Percentiles rank a stretch among this genome's conserved stretches.
These are phyloP conservation scores for Malacosoma neustria DNA, from an alignment of 2,888 invertebrate species.

Conservation along the genomic window DNA sequence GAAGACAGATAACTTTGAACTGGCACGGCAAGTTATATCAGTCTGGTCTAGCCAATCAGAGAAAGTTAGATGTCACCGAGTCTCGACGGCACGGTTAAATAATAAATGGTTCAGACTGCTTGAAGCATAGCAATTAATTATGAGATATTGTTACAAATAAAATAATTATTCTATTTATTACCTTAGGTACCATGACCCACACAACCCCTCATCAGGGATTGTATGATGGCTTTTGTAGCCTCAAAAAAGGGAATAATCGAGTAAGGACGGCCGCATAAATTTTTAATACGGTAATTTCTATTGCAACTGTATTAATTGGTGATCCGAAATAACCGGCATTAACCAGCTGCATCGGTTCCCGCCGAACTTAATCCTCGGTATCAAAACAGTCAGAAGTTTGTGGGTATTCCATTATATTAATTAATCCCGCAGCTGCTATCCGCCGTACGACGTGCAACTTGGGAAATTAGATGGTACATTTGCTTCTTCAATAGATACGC, in stretches of 20 bases:
- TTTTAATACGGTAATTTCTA: no score
- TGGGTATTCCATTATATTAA: constrained; percentile 4
- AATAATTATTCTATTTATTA: no score
- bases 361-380: not conserved
- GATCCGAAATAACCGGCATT: not conserved
- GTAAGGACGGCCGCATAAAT: no score
- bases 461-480: constrained; percentile 10
- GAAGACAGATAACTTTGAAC: not conserved
- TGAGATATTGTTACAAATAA: no score
- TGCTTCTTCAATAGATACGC: not conserved
- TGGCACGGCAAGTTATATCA: not conserved
- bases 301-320: not conserved
- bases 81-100: not conserved
- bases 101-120: not conserved
- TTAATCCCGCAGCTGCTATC: constrained; percentile 6
- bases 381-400: not conserved
- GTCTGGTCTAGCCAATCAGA: not conserved
- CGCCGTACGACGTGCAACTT: constrained; percentile 7
- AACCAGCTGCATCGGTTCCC: not conserved
- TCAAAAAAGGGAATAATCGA: no score
- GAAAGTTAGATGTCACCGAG: not conserved
- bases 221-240: no score
- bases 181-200: no score
- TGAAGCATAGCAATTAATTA: no score
- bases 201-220: no score